Base-by-base conservation (phyloP, 2,888 invertebrate genomes). In the Gastrophysa polygoni region DNA sequence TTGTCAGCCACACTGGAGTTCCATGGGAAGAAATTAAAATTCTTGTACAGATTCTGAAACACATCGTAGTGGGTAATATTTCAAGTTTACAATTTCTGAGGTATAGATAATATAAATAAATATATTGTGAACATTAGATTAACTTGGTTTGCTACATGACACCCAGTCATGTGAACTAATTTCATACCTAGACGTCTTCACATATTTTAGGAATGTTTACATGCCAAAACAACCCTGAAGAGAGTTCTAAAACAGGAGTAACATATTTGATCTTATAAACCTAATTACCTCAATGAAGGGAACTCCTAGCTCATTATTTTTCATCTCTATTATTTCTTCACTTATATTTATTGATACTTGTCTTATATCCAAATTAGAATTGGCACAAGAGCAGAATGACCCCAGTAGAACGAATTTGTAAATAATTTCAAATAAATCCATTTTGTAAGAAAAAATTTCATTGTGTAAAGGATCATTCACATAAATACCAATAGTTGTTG, bases 11-110 rank as follows among this genome's bases (percentile, higher is more conserved):
- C 70, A 64, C 79, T 75, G 57, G 75, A 72, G 28, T 68, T 64
- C 54, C 73, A 70, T 29, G 75, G 63, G 29, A 73, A 70, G 62
- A 77, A 77, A 68, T 79, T 78, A 50, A 79, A 77, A 61, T 76
- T 78, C 43, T 73, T 73, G 69, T 80, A 81, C 50, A 81, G 70
- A 69, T 78, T 77, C 81, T 81, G 59, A 29, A 77, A 77, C 21
- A 59, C 57, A 62, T 32, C 10, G 6, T 5, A 8, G 10, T 5
- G 10, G 2, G 29, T 2, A 32, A 8, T 32, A 32, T 32, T 32
- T 8, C 4, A 32, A 32, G 10, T 8, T 32, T 10, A 6, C 7
- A 24, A n/a, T n/a, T n/a, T n/a, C n/a, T n/a, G 24, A 5, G 24
- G 24, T 24, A 5, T 7, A 24, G 7, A 24, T 24, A 24, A 5